These are phyloP conservation scores for Colletes gigas DNA, from an alignment of 1,140 invertebrate genomes.

Conservation along the genomic window DNA sequence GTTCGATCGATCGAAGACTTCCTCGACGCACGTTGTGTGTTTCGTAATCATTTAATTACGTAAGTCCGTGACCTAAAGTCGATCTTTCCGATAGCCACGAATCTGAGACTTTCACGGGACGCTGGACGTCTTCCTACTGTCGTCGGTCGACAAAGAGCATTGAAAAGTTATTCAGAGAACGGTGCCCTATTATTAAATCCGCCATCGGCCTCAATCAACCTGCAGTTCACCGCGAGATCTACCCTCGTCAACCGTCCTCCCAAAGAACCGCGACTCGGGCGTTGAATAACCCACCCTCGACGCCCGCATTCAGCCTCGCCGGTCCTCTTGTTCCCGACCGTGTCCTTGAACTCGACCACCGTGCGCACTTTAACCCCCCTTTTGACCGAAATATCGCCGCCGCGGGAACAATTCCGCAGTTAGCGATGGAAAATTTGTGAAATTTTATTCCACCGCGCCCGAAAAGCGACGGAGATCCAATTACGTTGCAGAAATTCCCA, in stretches of 20 bases:
- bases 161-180: conserved; percentile 6
- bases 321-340: background rate
- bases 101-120: conserved; percentile 17
- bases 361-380: background rate
- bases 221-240: background rate
- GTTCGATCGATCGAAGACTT: background rate
- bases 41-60: conserved; percentile 12
- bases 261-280: conserved; percentile 7
- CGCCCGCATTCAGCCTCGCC: background rate
- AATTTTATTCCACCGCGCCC: no score
- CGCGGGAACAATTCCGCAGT: background rate
- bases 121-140: background rate
- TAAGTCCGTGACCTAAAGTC: background rate
- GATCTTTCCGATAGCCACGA: background rate
- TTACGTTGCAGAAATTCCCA: no score
- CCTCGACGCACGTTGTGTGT: background rate
- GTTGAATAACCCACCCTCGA: background rate
- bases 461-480: no score
- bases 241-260: conserved; percentile 3
- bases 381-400: background rate
- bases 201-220: background rate
- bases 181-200: conserved; percentile 14
- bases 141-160: background rate
- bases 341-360: conserved; percentile 11
- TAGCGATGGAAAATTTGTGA: background rate